Evolutionary conservation across 2,888 invertebrate species (phyloP), one percentile per base, ranked within the genome.

Genomic region (Lithophane ornitopus): DNA sequence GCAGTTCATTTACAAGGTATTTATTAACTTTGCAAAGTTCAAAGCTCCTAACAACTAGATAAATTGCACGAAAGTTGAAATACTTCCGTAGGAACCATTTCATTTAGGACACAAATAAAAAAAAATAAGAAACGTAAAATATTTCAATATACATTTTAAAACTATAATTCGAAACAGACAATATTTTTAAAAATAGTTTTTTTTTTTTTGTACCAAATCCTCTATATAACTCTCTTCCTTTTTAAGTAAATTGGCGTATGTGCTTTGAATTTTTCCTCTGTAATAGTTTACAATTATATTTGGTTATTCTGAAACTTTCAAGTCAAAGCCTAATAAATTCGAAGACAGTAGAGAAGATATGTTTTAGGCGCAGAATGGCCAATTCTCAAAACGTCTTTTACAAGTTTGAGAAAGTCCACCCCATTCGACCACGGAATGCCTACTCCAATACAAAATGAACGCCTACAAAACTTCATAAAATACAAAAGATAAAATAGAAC

Each of bases 1-100:
- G 73, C 77, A 67, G 80, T 85, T 87, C 78, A 88, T 88, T 90
- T 87, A 76, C 78, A 59, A 83, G 77, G 70, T 70, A 69, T 56
- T 76, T 76, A 70, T 76, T 68, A 66, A 62, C 54, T 76, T 71
- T 71, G n/a, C 7, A 26, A 62, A 63, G 39, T 67, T 54, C n/a
- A n/a, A 34, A 62, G 46, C 44, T 34, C 19, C 7, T 49, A 14
- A 26, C 26, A 14, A 14, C 6, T 56, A 19, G 9, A 39, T n/a
- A 58, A 58, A 39, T 54, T 26, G 8, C 1, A 56, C 6, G 11
- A 0, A 16, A 26, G 26, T 54, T 19, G 9, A 54, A 61, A 44
- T 12, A 7, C 16, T 44, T 41, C 54, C 22, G 3, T 0, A 54
- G 52, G 52, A 7, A 49, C 8, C 7, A 52, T 52, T 52, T 34